Evolutionary conservation across 2,113 vertebrate species (phyloP).

Genomic region (Elachura formosa): DNA sequence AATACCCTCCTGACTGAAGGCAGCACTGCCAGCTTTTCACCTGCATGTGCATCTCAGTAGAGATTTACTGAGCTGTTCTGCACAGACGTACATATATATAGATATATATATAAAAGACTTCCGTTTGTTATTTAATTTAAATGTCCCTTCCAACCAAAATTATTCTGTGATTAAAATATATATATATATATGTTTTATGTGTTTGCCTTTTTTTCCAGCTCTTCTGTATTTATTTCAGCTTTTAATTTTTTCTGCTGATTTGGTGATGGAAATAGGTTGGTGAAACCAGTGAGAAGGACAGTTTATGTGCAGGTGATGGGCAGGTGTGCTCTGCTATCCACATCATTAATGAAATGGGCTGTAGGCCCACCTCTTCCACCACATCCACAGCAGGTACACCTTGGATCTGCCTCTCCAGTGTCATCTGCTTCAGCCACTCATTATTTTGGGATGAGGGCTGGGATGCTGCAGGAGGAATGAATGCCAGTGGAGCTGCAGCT

Average conservation of each 20-base stretch:
- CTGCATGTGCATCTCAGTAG: background rate
- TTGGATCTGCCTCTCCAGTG: background rate
- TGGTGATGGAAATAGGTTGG: background rate
- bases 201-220: background rate
- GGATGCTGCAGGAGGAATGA: background rate
- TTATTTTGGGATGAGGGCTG: background rate
- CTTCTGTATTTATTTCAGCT: background rate
- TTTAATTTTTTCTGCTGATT: background rate
- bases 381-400: background rate
- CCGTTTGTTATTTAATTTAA: background rate
- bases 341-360: background rate
- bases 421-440: background rate
- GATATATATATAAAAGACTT: background rate
- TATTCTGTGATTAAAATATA: background rate
- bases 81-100: no score
- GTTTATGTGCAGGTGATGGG: background rate
- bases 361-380: background rate
- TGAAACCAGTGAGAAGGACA: background rate
- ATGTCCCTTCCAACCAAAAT: background rate
- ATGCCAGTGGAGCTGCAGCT: background rate
- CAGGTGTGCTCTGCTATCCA: background rate
- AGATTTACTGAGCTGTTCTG: background rate
- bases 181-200: rapidly evolving
- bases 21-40: background rate
- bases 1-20: background rate